Percentiles rank a stretch among this genome's conserved stretches.
phyloP scores from a whole-genome alignment of 2,888 invertebrate genomes.

The Dicyrtomina minuta region DNA sequence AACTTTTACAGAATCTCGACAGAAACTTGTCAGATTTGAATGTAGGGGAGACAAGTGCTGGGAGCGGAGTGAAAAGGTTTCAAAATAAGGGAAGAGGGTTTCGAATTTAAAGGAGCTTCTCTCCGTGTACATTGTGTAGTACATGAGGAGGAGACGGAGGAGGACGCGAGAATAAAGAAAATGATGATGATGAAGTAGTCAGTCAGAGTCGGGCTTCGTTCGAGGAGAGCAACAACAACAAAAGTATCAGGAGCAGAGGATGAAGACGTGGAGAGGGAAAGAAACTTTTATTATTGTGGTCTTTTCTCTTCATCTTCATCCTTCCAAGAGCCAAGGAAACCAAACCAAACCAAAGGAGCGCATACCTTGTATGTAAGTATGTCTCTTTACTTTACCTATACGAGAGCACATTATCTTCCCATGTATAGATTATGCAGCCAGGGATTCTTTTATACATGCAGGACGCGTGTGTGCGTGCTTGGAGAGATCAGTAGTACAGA shows the following conservation, averaged over 20 bases:
- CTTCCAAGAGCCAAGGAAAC: neutral
- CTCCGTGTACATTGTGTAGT: too few relatives aligned
- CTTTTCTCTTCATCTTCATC: slow-evolving; percentile 24
- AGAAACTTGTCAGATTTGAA: slow-evolving; percentile 12
- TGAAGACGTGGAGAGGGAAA: slow-evolving; percentile 12
- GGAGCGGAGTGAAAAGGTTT: slow-evolving; percentile 5
- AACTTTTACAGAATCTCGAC: slow-evolving; percentile 17
- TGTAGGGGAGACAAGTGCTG: slow-evolving; percentile 9
- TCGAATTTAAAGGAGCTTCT: too few relatives aligned
- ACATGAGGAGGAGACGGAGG: neutral
- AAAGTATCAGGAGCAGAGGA: slow-evolving; percentile 4
- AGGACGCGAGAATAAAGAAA: neutral
- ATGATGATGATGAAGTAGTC: neutral
- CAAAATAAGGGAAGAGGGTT: neutral
- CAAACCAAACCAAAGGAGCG: too few relatives aligned
- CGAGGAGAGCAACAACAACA: neutral
- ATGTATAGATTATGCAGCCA: too few relatives aligned
- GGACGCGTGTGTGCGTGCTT: slow-evolving; percentile 6
- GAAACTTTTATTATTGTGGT: slow-evolving; percentile 32
- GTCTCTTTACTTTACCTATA: too few relatives aligned
- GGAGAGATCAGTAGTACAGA: neutral
- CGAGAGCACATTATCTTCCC: too few relatives aligned
- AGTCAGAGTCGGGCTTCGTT: neutral
- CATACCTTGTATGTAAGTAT: too few relatives aligned
- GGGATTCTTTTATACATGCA: too few relatives aligned